A percentile compares a stretch with the other conserved stretches of the same genome.
Evolutionary conservation across 2,888 invertebrate genomes (phyloP).

Genomic region (Lochmaea capreae): DNA sequence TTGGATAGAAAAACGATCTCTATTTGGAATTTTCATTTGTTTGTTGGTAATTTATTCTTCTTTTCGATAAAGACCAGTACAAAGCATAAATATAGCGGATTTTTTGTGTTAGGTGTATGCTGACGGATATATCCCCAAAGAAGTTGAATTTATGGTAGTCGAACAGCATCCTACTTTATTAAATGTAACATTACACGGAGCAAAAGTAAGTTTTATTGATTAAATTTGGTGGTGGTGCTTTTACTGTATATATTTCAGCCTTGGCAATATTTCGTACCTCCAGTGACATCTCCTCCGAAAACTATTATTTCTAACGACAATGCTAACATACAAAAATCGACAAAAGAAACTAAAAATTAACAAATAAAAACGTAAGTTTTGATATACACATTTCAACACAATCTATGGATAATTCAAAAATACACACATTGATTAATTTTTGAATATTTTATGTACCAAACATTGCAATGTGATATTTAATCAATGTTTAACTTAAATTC

Average conservation of each 20-base stretch:
- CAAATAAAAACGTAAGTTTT: not conserved
- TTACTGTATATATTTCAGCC: slow-evolving; percentile 59
- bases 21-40: too few species aligned
- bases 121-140: slow-evolving; percentile 85
- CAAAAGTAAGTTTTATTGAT: slow-evolving; percentile 73
- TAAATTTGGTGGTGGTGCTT: slow-evolving; percentile 28
- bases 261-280: slow-evolving; percentile 60
- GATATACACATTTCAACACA: too few species aligned
- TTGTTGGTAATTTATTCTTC: too few species aligned
- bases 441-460: too few species aligned
- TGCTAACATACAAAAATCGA: slow-evolving; percentile 46
- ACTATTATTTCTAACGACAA: slow-evolving; percentile 56
- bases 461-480: too few species aligned
- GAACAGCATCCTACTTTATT: slow-evolving; percentile 87
- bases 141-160: slow-evolving; percentile 87
- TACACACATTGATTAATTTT: too few species aligned
- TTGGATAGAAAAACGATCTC: too few species aligned
- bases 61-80: too few species aligned
- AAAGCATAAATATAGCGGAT: too few species aligned
- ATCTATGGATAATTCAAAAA: too few species aligned
- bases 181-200: slow-evolving; percentile 83
- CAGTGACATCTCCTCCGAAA: slow-evolving; percentile 63
- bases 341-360: slow-evolving; percentile 47
- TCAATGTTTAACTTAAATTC: too few species aligned
- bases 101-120: slow-evolving; percentile 77